Evolutionary conservation across 2,113 vertebrate genomes (phyloP).

Genomic region (Pterocles burchelli): DNA sequence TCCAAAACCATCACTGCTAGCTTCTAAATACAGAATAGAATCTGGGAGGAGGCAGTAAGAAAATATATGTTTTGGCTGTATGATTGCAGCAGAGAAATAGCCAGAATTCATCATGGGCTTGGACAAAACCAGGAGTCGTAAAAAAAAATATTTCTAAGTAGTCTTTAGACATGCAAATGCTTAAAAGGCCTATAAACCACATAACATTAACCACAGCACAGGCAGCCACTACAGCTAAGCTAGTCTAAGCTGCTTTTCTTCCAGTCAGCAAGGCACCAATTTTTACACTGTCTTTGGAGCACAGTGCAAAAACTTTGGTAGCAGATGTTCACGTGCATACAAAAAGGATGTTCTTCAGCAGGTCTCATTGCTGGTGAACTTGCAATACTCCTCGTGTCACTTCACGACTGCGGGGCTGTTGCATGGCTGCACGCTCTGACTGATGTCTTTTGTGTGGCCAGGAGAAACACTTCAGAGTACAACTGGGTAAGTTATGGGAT

Average conservation of each 20-base stretch:
- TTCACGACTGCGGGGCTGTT: background rate
- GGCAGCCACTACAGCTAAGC: background rate
- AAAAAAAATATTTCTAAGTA: conserved; percentile 19
- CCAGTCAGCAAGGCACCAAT: background rate
- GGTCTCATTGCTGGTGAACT: background rate
- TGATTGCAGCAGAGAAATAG: conserved; percentile 8
- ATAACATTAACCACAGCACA: background rate
- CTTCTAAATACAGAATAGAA: conserved; percentile 69
- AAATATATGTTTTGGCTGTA: conserved; percentile 71
- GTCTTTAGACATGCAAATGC: background rate
- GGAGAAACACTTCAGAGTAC: background rate
- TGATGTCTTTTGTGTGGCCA: background rate
- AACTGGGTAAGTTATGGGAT: background rate
- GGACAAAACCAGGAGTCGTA: conserved; percentile 43
- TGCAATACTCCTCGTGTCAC: background rate
- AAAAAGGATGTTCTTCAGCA: background rate
- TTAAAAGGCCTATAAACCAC: background rate
- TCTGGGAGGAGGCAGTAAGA: conserved; percentile 58
- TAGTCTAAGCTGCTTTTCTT: background rate
- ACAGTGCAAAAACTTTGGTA: background rate
- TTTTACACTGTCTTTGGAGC: background rate
- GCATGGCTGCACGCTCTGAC: background rate
- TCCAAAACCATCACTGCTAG: conserved; percentile 46
- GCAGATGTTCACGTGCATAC: background rate
- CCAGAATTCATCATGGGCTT: conserved; percentile 24